Percentiles rank a stretch among this genome's conserved stretches.
Evolutionary conservation across 2,888 invertebrate species (phyloP).

Genomic region (Palloptera scutellata): DNA sequence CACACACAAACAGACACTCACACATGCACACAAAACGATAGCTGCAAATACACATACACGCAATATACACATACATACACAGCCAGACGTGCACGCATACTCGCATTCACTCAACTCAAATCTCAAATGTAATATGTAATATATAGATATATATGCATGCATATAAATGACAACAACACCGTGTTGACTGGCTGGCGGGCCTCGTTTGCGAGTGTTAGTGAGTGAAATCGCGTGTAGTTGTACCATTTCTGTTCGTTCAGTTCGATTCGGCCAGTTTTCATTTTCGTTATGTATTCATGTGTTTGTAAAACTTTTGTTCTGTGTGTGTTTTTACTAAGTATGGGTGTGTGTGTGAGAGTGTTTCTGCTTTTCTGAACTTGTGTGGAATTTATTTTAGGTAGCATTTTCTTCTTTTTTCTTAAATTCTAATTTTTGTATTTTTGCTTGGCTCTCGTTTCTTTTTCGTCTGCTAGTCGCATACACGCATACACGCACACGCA

Average conservation of each 20-base stretch:
- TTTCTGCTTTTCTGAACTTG: conserved; percentile 14
- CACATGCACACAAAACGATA: conserved; percentile 5
- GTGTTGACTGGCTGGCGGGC: conserved; percentile 11
- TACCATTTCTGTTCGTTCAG: not conserved
- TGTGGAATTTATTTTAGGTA: conserved; percentile 7
- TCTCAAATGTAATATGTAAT: no score
- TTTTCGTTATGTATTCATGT: conserved; percentile 18
- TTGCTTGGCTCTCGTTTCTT: no score
- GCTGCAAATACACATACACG: conserved; percentile 5
- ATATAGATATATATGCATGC: not conserved
- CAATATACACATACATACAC: conserved; percentile 6
- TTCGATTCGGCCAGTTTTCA: conserved; percentile 52
- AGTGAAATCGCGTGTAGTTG: not conserved
- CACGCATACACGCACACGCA: no score
- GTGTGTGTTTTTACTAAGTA: conserved; percentile 16
- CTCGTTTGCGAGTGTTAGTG: not conserved
- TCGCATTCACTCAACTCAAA: conserved; percentile 1
- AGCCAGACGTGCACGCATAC: conserved; percentile 6
- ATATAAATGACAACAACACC: not conserved
- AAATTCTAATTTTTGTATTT: not conserved
- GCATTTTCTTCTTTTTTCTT: conserved; percentile 5
- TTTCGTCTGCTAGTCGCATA: no score
- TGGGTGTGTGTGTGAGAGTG: conserved; percentile 11
- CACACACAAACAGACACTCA: no score
- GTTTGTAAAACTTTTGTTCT: conserved; percentile 24